Evolutionary conservation across 2,888 invertebrate genomes (phyloP).

Genomic region (Heteromyza rotundicornis): DNA sequence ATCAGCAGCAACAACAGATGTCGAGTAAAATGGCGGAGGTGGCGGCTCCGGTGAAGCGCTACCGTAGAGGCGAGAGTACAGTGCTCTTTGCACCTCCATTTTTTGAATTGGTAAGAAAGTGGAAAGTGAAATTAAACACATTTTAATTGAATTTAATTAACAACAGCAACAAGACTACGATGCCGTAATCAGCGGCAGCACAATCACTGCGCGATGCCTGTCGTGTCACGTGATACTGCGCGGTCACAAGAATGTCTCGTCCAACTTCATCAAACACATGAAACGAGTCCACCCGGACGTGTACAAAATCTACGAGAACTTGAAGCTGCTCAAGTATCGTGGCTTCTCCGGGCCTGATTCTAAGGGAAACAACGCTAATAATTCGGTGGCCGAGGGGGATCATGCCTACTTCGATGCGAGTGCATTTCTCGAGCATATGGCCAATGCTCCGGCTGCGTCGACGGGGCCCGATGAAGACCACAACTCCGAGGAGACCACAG

Average conservation of each 20-base stretch:
- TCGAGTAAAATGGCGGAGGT: slow-evolving; percentile 2
- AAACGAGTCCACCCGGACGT: slow-evolving; percentile 36
- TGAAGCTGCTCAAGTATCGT: slow-evolving; percentile 12
- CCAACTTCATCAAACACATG: slow-evolving; percentile 40
- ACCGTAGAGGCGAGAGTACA: slow-evolving; percentile 29
- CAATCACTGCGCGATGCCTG: slow-evolving; percentile 33
- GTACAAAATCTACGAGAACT: slow-evolving; percentile 35
- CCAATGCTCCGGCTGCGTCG: not conserved
- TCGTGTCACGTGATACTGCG: slow-evolving; percentile 34
- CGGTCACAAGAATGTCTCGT: slow-evolving; percentile 36
- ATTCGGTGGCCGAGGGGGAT: too few relatives aligned
- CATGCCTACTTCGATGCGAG: slow-evolving; percentile 26
- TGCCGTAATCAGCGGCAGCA: slow-evolving; percentile 8
- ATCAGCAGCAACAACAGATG: not conserved
- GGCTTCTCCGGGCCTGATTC: too few relatives aligned
- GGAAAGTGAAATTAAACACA: too few relatives aligned
- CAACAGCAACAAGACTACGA: slow-evolving; percentile 21
- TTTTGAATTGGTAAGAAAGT: slow-evolving; percentile 33
- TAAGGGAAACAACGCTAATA: too few relatives aligned
- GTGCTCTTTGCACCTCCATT: slow-evolving; percentile 37
- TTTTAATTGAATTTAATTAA: not conserved
- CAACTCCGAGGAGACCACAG: not conserved
- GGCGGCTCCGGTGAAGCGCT: slow-evolving; percentile 24
- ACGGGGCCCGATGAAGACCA: too few relatives aligned
- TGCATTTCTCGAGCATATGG: slow-evolving; percentile 19